These are phyloP conservation scores for Orchestes rusci DNA, from an alignment of 2,888 invertebrate genomes.

Conservation along the genomic window DNA sequence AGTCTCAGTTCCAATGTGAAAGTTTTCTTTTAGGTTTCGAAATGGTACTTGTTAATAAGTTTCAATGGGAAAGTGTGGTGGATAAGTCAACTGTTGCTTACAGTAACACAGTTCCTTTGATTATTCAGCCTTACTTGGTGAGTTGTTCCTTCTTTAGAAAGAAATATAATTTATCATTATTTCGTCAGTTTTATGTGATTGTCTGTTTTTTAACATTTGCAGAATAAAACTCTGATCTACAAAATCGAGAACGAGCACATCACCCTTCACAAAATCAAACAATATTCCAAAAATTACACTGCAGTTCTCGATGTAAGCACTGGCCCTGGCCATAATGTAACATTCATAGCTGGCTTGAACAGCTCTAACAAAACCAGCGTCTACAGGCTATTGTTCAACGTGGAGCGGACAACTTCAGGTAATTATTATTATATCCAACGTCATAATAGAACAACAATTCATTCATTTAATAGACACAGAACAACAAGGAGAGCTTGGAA, in stretches of 20 bases:
- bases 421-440: no score
- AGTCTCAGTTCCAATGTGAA: no score
- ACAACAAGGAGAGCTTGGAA: slow-evolving; percentile 23
- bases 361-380: no score
- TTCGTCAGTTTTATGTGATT: no score
- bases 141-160: slow-evolving; percentile 14
- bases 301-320: no score
- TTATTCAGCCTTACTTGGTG: slow-evolving; percentile 22
- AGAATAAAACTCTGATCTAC: slow-evolving; percentile 7
- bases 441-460: no score
- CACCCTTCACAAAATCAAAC: slow-evolving; percentile 13
- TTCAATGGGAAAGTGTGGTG: slow-evolving; percentile 21
- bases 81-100: slow-evolving; percentile 22
- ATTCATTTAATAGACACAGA: slow-evolving; percentile 25
- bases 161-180: no score
- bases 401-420: no score
- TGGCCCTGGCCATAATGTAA: no score
- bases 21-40: slow-evolving; percentile 29
- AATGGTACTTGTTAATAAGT: slow-evolving; percentile 24
- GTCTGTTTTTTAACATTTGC: slow-evolving; percentile 8
- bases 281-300: slow-evolving; percentile 22
- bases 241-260: slow-evolving; percentile 12
- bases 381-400: no score
- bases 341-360: no score
- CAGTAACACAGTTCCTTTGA: slow-evolving; percentile 20